Conservation (phyloP, 1,140 invertebrate species). For the Solenopsis invicta region DNA sequence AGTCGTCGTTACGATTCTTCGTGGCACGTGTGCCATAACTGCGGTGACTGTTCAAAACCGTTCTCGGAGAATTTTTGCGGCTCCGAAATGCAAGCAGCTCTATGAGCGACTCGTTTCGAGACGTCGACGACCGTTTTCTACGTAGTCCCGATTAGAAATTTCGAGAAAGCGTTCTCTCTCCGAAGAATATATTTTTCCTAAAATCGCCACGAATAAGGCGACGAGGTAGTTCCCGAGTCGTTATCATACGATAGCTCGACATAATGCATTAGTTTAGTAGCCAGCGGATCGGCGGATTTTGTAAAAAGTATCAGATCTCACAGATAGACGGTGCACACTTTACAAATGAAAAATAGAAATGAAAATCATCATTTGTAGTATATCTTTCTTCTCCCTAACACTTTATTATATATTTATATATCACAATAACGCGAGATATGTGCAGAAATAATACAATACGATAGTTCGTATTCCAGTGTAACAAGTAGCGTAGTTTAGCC, state of each 20-base stretch:
- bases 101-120: slow-evolving; percentile 14
- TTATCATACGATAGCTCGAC: slow-evolving; percentile 23
- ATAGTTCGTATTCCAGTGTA: slow-evolving; percentile 25
- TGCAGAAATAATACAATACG: slow-evolving; percentile 22
- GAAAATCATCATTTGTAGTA: slow-evolving; percentile 30
- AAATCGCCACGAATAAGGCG: slow-evolving; percentile 5
- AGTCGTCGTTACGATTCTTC: slow-evolving; percentile 58
- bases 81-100: slow-evolving; percentile 6
- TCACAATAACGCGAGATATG: not conserved
- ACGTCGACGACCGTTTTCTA: slow-evolving; percentile 52
- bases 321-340: not conserved
- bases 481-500: not conserved
- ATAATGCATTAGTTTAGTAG: slow-evolving; percentile 38
- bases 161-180: slow-evolving; percentile 7
- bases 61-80: slow-evolving; percentile 8
- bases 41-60: not conserved
- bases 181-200: slow-evolving; percentile 59
- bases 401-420: slow-evolving; percentile 26
- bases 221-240: slow-evolving; percentile 32
- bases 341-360: not conserved
- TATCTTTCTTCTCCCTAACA: slow-evolving; percentile 24
- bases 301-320: slow-evolving; percentile 29
- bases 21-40: not conserved
- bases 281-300: not conserved
- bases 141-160: slow-evolving; percentile 41